phyloP scores from a whole-genome alignment of 37 sponge, comb jelly and placozoan species.

The Haliclona indistincta region DNA sequence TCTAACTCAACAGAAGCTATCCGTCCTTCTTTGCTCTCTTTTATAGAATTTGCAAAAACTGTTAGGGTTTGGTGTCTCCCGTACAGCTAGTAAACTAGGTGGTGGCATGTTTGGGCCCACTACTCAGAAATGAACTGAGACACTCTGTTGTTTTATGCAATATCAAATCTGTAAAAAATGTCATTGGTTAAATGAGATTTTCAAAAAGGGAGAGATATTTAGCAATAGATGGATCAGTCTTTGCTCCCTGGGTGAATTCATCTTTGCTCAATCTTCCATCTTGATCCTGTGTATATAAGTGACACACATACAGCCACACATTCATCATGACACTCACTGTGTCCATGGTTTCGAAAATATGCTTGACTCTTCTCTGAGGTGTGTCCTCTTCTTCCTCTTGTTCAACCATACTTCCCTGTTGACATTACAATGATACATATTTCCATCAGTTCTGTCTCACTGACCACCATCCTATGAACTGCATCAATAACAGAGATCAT shows the following conservation, averaged over 20 bases:
- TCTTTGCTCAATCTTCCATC: constrained; percentile 48
- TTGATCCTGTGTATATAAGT: constrained; percentile 21
- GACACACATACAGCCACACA: constrained; percentile 12
- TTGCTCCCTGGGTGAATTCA: constrained; percentile 56
- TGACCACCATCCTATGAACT: constrained; percentile 68
- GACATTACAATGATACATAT: constrained; percentile 10
- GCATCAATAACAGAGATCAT: constrained; percentile 47
- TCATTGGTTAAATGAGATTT: constrained; percentile 5
- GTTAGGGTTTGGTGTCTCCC: constrained; percentile 70
- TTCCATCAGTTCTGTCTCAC: not conserved
- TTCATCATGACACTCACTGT: constrained; percentile 12
- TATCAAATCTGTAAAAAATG: not conserved
- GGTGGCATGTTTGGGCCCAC: constrained; percentile 33
- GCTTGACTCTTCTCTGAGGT: constrained; percentile 71
- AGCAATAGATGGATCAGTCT: constrained; percentile 52
- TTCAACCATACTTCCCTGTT: constrained; percentile 8
- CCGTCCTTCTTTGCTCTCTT: not conserved
- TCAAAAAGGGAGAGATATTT: constrained; percentile 45
- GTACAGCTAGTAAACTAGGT: constrained; percentile 62
- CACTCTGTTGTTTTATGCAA: not conserved
- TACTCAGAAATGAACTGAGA: no score
- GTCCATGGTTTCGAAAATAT: constrained; percentile 66
- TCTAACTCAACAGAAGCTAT: not conserved
- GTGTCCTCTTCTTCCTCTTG: constrained; percentile 48
- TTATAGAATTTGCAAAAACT: constrained; percentile 74